A percentile compares a stretch with the other conserved stretches of the same genome.
phyloP scores from a whole-genome alignment of 2,113 vertebrate species.

The Oreochromis spilurus region DNA sequence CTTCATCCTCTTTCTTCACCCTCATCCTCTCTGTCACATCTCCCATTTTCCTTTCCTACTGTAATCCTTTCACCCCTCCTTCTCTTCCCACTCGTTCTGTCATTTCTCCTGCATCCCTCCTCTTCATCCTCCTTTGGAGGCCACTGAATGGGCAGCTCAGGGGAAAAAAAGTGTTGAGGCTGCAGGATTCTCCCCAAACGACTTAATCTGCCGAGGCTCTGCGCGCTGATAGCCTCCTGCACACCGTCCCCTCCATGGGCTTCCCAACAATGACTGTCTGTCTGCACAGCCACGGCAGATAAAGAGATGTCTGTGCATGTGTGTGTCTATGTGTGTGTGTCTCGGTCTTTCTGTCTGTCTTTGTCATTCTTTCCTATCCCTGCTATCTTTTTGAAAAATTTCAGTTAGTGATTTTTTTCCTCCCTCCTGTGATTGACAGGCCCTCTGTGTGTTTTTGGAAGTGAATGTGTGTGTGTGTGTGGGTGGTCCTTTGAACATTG shows the following conservation, averaged over 20 bases:
- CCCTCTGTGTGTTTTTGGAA: background rate
- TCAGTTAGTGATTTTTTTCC: conserved; percentile 7
- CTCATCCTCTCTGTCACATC: background rate
- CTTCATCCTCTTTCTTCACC: background rate
- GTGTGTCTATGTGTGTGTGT: conserved; percentile 2
- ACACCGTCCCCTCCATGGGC: conserved; percentile 29
- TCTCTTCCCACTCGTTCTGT: background rate
- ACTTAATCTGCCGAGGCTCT: conserved; percentile 60
- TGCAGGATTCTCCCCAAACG: conserved; percentile 61
- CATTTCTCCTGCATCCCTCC: background rate
- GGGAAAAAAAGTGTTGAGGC: conserved; percentile 62
- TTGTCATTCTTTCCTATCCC: conserved; percentile 8
- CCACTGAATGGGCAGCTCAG: conserved; percentile 57
- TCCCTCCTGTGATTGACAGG: conserved; percentile 38
- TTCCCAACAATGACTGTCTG: conserved; percentile 52
- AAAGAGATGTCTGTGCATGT: conserved; percentile 46
- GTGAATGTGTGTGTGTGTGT: background rate
- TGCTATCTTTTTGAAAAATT: conserved; percentile 15
- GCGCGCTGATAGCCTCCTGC: conserved; percentile 58
- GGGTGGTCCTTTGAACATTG: conserved; percentile 23
- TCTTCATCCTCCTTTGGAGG: conserved; percentile 45
- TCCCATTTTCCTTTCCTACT: background rate
- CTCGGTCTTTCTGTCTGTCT: background rate
- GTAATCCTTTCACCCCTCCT: background rate
- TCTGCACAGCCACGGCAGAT: conserved; percentile 39